Conservation (phyloP, 2,113 vertebrate genomes). For the Sebastes fasciatus region DNA sequence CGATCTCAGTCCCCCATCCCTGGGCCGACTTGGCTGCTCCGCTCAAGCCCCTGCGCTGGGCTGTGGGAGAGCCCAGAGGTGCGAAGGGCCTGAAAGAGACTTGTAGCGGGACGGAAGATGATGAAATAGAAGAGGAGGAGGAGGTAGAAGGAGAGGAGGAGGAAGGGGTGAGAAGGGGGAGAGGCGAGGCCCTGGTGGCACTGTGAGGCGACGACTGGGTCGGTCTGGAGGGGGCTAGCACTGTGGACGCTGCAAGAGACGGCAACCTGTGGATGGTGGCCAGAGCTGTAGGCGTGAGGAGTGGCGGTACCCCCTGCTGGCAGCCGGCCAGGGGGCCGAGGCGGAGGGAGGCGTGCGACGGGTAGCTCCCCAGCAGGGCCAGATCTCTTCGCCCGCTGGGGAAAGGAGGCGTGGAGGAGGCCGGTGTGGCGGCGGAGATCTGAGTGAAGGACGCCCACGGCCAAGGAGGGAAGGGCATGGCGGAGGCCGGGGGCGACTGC, state of each 20-base stretch:
- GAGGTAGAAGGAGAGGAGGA: slow-evolving; percentile 67
- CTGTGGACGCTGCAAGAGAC: slow-evolving; percentile 68
- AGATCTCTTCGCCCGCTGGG: slow-evolving; percentile 82
- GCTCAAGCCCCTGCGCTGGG: slow-evolving; percentile 75
- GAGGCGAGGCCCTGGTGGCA: slow-evolving; percentile 76
- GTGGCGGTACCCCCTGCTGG: slow-evolving; percentile 72
- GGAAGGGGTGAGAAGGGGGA: slow-evolving; percentile 72
- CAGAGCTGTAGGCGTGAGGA: slow-evolving; percentile 75
- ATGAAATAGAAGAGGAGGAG: slow-evolving; percentile 67
- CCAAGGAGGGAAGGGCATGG: slow-evolving; percentile 89
- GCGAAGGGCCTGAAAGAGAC: slow-evolving; percentile 84
- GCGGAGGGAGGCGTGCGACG: slow-evolving; percentile 78
- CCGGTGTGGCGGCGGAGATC: slow-evolving; percentile 72
- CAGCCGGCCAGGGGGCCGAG: slow-evolving; percentile 78
- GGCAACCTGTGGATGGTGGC: slow-evolving; percentile 76
- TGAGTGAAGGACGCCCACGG: slow-evolving; percentile 91
- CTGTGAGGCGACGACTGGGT: slow-evolving; percentile 81
- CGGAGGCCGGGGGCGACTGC: slow-evolving; percentile 69
- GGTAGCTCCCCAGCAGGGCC: slow-evolving; percentile 86
- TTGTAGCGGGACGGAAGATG: slow-evolving; percentile 67
- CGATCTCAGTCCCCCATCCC: slow-evolving; percentile 91
- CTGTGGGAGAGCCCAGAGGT: slow-evolving; percentile 77
- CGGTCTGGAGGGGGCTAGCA: slow-evolving; percentile 68
- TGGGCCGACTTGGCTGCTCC: slow-evolving; percentile 82
- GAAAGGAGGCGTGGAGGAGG: slow-evolving; percentile 80